Evolutionary conservation across 2,797 vertebrate species (phyloP).

Genomic region (Tadarida brasiliensis): DNA sequence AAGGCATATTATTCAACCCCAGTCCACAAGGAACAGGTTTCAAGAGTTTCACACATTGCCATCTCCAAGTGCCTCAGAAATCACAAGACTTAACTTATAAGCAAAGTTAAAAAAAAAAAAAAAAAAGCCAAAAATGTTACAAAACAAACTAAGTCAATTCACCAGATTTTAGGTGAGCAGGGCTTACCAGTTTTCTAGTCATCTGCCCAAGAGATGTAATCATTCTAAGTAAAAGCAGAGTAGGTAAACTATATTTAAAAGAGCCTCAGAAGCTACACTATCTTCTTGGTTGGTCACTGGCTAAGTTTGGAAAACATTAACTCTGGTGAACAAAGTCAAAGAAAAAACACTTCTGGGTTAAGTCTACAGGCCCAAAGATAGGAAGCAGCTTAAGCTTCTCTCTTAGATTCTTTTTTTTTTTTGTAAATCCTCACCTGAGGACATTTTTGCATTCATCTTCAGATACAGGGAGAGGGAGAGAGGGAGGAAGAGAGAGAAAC

Average conservation of each 20-base stretch:
- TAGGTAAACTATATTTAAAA: neutral
- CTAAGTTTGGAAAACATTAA: conserved; percentile 50
- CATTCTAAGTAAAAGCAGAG: neutral
- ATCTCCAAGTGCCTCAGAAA: conserved; percentile 32
- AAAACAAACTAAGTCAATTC: conserved; percentile 36
- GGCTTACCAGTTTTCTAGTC: conserved; percentile 5
- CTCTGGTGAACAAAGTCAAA: conserved; percentile 11
- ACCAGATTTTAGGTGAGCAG: neutral
- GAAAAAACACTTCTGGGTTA: conserved; percentile 42
- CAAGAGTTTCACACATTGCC: neutral
- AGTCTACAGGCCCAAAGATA: neutral
- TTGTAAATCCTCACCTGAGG: too few species aligned
- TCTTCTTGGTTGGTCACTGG: neutral
- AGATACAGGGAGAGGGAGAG: too few species aligned
- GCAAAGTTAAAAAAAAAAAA: conserved; percentile 45
- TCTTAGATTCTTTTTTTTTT: too few species aligned
- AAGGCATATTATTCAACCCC: conserved; percentile 19
- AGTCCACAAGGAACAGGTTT: neutral
- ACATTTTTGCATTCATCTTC: too few species aligned
- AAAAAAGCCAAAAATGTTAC: neutral
- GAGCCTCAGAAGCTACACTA: neutral
- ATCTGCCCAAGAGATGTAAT: neutral
- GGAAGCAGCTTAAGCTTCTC: neutral
- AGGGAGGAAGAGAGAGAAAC: too few species aligned
- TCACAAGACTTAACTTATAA: neutral